Evolutionary conservation across 1,140 invertebrate species (phyloP).

Genomic region (Sarcophaga bullata): DNA sequence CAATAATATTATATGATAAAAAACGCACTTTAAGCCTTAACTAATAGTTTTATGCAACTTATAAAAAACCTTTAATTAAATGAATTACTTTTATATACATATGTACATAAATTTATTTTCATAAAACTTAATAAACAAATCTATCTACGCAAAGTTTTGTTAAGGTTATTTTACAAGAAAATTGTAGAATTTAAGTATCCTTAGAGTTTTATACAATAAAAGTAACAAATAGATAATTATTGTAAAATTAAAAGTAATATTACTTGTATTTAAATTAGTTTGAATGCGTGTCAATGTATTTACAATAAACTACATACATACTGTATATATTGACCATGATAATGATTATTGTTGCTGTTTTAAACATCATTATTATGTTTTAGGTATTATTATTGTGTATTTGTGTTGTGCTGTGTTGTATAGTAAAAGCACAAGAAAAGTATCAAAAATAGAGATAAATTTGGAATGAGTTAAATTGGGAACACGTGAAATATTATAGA

Average conservation of each 20-base stretch:
- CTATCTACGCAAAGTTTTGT: too few species aligned
- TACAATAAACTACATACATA: background rate
- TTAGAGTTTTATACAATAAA: too few species aligned
- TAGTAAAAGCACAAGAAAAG: background rate
- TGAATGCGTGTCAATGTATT: constrained; percentile 13
- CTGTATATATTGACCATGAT: constrained; percentile 10
- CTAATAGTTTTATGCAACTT: background rate
- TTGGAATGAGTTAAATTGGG: constrained; percentile 24
- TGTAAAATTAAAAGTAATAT: too few species aligned
- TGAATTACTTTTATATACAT: too few species aligned
- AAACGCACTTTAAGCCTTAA: background rate
- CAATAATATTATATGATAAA: constrained; percentile 10
- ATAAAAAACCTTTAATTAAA: too few species aligned
- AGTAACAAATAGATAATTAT: too few species aligned
- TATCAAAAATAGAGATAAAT: constrained; percentile 4
- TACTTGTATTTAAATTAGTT: constrained; percentile 1
- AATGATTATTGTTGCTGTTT: constrained; percentile 10
- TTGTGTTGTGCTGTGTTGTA: background rate
- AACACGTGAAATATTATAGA: constrained; percentile 26
- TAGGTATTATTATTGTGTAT: background rate
- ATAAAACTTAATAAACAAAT: too few species aligned
- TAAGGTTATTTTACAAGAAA: too few species aligned
- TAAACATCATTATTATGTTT: constrained; percentile 21
- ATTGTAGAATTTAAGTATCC: too few species aligned
- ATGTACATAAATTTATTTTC: too few species aligned